These are phyloP conservation scores for Pycnonotus jocosus DNA, from an alignment of 2,113 vertebrate genomes.

Conservation along the genomic window DNA sequence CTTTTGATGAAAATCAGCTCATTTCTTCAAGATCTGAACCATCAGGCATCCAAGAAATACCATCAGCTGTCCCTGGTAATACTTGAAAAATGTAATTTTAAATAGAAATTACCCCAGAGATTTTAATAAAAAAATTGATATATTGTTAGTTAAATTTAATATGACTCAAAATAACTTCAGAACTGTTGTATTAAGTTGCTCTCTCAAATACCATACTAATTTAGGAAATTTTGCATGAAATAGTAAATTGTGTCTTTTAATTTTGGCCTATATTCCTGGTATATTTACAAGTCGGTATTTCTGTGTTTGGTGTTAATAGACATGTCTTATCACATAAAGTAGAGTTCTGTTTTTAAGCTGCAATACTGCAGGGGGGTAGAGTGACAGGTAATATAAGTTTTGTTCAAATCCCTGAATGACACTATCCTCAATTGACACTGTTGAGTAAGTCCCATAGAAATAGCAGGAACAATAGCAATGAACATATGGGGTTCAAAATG, in stretches of 20 bases:
- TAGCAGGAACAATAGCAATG: neutral
- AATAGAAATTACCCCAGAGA: neutral
- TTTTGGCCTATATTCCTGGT: neutral
- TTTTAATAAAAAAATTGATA: neutral
- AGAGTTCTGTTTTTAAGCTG: neutral
- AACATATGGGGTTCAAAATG: neutral
- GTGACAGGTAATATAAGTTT: neutral
- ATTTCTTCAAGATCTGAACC: slow-evolving; percentile 55
- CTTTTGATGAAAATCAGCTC: slow-evolving; percentile 49
- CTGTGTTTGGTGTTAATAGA: neutral
- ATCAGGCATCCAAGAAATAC: slow-evolving; percentile 11
- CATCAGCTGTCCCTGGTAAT: slow-evolving; percentile 40
- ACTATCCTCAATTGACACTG: neutral
- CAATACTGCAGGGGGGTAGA: neutral
- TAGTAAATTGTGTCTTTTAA: neutral
- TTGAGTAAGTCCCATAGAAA: neutral
- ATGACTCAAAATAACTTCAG: neutral
- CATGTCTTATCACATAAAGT: neutral
- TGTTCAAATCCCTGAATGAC: neutral
- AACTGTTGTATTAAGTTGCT: neutral
- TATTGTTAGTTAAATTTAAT: neutral
- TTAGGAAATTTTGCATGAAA: neutral
- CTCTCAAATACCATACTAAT: neutral
- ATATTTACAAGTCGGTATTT: neutral
- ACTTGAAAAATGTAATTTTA: neutral